These are phyloP conservation scores for Setophaga coronata DNA, from an alignment of 2,113 vertebrate genomes.

Conservation along the genomic window DNA sequence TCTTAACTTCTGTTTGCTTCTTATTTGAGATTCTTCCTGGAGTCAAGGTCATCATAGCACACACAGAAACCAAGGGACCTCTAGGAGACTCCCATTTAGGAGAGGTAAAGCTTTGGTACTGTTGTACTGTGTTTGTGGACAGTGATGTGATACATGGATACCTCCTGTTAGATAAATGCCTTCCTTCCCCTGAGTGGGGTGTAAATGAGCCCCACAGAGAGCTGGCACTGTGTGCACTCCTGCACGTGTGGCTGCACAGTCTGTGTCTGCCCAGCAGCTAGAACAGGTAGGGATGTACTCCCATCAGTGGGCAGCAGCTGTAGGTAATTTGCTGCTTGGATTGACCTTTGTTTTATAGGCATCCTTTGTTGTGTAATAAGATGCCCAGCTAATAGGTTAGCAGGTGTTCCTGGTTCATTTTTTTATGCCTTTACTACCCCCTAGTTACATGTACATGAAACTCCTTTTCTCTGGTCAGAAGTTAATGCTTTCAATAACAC, in stretches of 20 bases:
- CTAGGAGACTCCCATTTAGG: conserved; percentile 94
- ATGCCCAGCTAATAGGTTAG: neutral
- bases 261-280: neutral
- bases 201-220: neutral
- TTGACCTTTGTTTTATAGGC: neutral
- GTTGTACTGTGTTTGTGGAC: neutral
- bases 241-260: neutral
- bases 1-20: neutral
- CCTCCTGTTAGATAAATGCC: neutral
- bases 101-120: conserved; percentile 77
- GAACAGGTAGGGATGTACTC: neutral
- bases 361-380: neutral
- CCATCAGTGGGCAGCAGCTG: neutral
- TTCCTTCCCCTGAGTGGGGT: neutral
- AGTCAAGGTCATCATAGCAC: conserved; percentile 94
- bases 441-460: neutral
- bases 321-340: neutral
- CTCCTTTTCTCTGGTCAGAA: neutral
- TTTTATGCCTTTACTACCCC: neutral
- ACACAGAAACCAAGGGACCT: conserved; percentile 94
- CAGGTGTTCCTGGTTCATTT: neutral
- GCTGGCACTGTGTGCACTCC: neutral
- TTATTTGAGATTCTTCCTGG: conserved; percentile 89
- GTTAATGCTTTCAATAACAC: neutral
- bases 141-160: neutral